Conservation (phyloP, 2,113 vertebrate genomes). For the Chaetodon trifascialis region DNA sequence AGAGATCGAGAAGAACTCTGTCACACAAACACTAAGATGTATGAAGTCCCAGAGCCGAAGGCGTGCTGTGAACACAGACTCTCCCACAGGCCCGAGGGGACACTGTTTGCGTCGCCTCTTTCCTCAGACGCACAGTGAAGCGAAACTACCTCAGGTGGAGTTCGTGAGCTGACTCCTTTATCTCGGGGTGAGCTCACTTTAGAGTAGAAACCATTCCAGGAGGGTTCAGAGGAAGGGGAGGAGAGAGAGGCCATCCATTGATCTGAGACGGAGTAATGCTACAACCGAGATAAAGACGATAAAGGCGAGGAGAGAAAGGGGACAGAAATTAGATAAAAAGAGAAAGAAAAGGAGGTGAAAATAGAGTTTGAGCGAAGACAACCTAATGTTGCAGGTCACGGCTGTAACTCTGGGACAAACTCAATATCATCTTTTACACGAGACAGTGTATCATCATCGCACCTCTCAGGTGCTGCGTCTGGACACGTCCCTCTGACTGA, state of each 20-base stretch:
- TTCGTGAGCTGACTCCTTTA: slow-evolving; percentile 55
- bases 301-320: slow-evolving; percentile 1
- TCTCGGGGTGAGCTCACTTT: slow-evolving; percentile 51
- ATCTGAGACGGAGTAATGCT: slow-evolving; percentile 23
- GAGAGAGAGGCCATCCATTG: slow-evolving; percentile 31
- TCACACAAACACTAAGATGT: slow-evolving; percentile 39
- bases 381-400: slow-evolving; percentile 25
- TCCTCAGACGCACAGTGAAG: slow-evolving; percentile 53
- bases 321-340: slow-evolving; percentile 9
- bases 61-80: slow-evolving; percentile 45
- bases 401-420: slow-evolving; percentile 20
- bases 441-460: slow-evolving; percentile 26
- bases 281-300: slow-evolving; percentile 32
- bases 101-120: slow-evolving; percentile 32
- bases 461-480: slow-evolving; percentile 33
- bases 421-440: slow-evolving; percentile 16
- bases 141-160: slow-evolving; percentile 56
- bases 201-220: slow-evolving; percentile 9
- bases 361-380: neutral
- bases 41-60: slow-evolving; percentile 13
- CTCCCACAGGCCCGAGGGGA: slow-evolving; percentile 27
- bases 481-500: slow-evolving; percentile 47
- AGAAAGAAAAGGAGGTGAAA: slow-evolving; percentile 17
- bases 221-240: slow-evolving; percentile 12
- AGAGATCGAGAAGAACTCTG: neutral